Conservation (phyloP, 2,888 invertebrate species). For the Cryptophagus acutangulus region DNA sequence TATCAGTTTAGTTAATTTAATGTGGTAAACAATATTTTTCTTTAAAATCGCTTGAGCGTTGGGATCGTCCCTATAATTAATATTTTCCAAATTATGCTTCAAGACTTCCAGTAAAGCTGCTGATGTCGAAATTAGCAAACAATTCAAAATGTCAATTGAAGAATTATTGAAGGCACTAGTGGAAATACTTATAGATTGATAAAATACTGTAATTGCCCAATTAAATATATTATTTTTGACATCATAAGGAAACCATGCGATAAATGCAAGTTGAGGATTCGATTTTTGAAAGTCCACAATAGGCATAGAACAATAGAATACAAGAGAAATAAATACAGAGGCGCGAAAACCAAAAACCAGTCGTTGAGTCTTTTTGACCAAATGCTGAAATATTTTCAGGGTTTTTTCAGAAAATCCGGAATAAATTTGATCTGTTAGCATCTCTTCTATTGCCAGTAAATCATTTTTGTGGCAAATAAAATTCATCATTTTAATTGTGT, state of each 20-base stretch:
- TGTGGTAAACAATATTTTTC: constrained; percentile 10
- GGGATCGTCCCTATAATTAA: constrained; percentile 8
- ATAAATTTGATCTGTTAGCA: constrained; percentile 6
- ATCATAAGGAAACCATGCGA: constrained; percentile 15
- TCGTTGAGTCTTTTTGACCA: not conserved
- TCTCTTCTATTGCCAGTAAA: constrained; percentile 12
- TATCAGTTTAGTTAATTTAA: constrained; percentile 11
- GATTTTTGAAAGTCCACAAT: constrained; percentile 13
- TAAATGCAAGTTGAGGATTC: no score
- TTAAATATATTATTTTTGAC: constrained; percentile 2
- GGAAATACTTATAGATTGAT: constrained; percentile 10
- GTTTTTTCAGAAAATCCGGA: constrained; percentile 6
- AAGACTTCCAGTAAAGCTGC: constrained; percentile 11
- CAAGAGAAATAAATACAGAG: not conserved
- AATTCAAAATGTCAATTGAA: constrained; percentile 11
- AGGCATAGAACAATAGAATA: constrained; percentile 10
- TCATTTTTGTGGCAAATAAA: constrained; percentile 17
- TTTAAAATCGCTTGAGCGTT: not conserved
- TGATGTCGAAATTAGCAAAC: constrained; percentile 7
- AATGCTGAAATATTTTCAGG: not conserved
- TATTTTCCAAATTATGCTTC: constrained; percentile 11
- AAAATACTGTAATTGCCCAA: constrained; percentile 6
- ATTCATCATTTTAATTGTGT: constrained; percentile 22
- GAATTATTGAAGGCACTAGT: constrained; percentile 10
- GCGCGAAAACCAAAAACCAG: not conserved